phyloP scores from a whole-genome alignment of 2,113 vertebrate species.

The Sinocyclocheilus anshuiensis region DNA sequence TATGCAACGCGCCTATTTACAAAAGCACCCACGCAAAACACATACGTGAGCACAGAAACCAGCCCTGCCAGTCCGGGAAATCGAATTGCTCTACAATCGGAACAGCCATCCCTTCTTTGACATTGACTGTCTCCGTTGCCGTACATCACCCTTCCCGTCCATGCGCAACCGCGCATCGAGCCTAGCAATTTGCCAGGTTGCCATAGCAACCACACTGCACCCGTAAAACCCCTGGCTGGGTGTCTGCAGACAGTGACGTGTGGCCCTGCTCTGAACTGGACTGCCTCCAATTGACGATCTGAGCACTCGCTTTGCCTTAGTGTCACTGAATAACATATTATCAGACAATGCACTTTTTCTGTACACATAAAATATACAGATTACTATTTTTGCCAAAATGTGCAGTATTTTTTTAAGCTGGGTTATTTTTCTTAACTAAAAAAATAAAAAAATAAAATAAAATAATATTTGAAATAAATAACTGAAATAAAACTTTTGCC shows the following conservation, averaged over 20 bases:
- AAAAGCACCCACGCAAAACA: constrained; percentile 54
- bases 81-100: constrained; percentile 56
- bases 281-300: constrained; percentile 53
- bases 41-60: constrained; percentile 24
- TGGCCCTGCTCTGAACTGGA: constrained; percentile 60
- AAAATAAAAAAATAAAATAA: no score
- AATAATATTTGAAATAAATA: no score
- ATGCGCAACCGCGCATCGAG: constrained; percentile 55
- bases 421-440: no score
- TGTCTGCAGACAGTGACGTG: constrained; percentile 50
- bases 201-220: constrained; percentile 61
- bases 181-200: constrained; percentile 64
- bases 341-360: background rate
- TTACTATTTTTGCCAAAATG: background rate
- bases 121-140: constrained; percentile 6
- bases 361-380: background rate
- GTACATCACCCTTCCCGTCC: background rate
- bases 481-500: no score
- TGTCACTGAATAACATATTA: background rate
- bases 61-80: constrained; percentile 50
- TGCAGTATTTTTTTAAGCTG: background rate
- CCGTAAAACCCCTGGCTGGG: constrained; percentile 33
- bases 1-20: constrained; percentile 70
- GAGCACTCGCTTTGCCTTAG: constrained; percentile 48
- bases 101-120: background rate